Percentiles rank a stretch among this genome's conserved stretches.
Conservation (phyloP, 2,113 vertebrate species). For the Petaurus breviceps region DNA sequence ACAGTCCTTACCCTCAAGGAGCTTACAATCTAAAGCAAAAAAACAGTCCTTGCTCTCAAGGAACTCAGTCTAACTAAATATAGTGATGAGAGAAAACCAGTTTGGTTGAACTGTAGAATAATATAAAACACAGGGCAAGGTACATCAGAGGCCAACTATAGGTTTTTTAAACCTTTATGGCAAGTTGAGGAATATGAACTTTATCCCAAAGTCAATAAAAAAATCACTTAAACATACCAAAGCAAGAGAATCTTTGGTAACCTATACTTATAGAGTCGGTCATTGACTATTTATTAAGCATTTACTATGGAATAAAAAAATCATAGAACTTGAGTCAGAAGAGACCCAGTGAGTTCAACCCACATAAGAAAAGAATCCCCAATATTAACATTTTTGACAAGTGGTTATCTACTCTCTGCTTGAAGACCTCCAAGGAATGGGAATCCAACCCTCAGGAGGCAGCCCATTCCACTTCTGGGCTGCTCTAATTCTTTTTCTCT, state of each 20-base stretch:
- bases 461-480: neutral
- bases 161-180: neutral
- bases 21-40: neutral
- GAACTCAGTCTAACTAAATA: neutral
- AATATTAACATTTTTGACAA: too few relatives aligned
- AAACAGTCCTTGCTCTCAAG: neutral
- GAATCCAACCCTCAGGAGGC: too few relatives aligned
- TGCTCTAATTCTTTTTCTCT: neutral
- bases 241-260: neutral
- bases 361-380: too few relatives aligned
- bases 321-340: neutral
- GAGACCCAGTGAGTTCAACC: neutral
- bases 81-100: neutral
- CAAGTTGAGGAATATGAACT: neutral
- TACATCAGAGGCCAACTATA: neutral
- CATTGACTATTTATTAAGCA: neutral
- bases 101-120: neutral
- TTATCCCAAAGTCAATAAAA: neutral
- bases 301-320: neutral
- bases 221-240: neutral
- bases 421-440: too few relatives aligned
- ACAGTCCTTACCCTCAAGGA: neutral
- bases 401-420: too few relatives aligned
- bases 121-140: neutral
- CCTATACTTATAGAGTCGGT: neutral